Evolutionary conservation across 2,113 vertebrate genomes (phyloP), one percentile per base, ranked within the genome.

Genomic region (Notiomystis cincta): DNA sequence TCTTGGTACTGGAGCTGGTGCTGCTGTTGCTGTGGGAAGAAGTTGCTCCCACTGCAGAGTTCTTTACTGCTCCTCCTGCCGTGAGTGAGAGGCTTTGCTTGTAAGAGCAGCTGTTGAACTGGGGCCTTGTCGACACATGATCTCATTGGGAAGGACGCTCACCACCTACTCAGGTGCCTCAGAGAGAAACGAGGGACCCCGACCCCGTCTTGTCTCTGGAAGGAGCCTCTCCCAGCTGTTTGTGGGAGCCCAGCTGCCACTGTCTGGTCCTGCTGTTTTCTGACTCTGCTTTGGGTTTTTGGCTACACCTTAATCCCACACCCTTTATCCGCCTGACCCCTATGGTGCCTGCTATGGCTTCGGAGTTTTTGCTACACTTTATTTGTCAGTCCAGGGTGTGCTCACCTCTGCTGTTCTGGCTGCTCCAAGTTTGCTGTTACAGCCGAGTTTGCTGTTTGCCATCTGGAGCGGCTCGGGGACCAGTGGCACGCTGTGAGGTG

Each of bases 401-500:
- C 8, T 31, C 6, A 20, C 10, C 21, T 37, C 25, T 37, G 47
- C 56, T 23, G 1, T 20, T 61, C 12, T 28, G 31, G 24, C 31
- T 31, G 31, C 25, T 31, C 10, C 1, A 4, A 37, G 10, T 44
- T 37, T 45, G 33, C 13, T 21, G 14, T 33, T 44, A 9, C 38
- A 51, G 66, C 17, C 17, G 21, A 25, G 13, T 30, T 44, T 9
- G 3, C 33, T 25, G 13, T 30, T 44, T 9, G 3, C 33, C 33
- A 54, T 37, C 21, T 15, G 10, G 6, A 71, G 37, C 20, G n/a
- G 66, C 15, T 24, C 10, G 0, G 2, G 16, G 6, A 51, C 16
- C 0, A 3, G 19, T 0, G 1, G 15, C 31, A 8, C 1, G 3
- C 13, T 0, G 3, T 13, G 20, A 4, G 1, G 6, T 42, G 10